These are phyloP conservation scores for Python bivittatus DNA, from an alignment of 2,113 vertebrate genomes.

Conservation along the genomic window DNA sequence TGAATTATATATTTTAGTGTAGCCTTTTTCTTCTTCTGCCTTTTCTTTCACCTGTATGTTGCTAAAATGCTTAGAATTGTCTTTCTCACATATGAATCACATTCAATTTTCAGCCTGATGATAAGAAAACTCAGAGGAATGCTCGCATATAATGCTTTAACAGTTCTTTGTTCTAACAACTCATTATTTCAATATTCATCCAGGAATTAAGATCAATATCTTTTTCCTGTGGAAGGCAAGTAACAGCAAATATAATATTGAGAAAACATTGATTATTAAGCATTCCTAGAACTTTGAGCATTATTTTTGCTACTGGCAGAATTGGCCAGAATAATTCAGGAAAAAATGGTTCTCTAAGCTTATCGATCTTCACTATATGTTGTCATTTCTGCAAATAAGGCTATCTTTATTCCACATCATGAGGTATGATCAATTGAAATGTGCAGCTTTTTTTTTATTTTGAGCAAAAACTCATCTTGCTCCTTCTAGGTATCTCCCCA, in stretches of 20 bases:
- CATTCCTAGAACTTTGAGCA: slow-evolving; percentile 46
- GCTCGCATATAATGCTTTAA: neutral
- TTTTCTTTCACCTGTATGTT: neutral
- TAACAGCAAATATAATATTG: slow-evolving; percentile 51
- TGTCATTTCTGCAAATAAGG: slow-evolving; percentile 32
- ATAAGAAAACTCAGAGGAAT: neutral
- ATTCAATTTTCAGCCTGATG: neutral
- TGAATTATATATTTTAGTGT: neutral
- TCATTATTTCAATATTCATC: slow-evolving; percentile 32
- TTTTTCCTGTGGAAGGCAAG: slow-evolving; percentile 48
- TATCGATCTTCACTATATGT: slow-evolving; percentile 39
- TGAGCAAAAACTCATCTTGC: neutral
- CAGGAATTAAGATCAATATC: slow-evolving; percentile 37
- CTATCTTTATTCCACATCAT: slow-evolving; percentile 54
- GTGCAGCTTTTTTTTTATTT: neutral
- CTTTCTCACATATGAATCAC: neutral
- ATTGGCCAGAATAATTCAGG: slow-evolving; percentile 47
- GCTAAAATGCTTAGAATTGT: neutral
- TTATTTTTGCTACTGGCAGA: slow-evolving; percentile 51
- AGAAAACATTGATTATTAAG: slow-evolving; percentile 17
- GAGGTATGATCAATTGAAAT: slow-evolving; percentile 40
- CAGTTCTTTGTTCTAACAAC: slow-evolving; percentile 22
- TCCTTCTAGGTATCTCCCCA: neutral
- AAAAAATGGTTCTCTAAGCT: slow-evolving; percentile 62
- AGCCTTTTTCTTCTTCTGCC: neutral